These are phyloP conservation scores for Tenebrio molitor DNA, from an alignment of 1,140 invertebrate genomes.

Conservation along the genomic window DNA sequence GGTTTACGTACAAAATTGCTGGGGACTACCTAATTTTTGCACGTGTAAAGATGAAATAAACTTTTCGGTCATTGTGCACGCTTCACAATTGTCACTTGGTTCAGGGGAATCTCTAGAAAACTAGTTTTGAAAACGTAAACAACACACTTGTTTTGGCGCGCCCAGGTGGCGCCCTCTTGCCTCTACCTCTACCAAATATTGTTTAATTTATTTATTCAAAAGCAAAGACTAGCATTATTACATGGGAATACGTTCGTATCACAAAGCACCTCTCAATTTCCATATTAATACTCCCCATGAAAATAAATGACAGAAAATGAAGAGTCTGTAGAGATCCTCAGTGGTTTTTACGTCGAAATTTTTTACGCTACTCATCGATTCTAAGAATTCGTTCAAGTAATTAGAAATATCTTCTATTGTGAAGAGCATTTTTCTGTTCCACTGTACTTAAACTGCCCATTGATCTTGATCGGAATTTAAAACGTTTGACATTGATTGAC, in stretches of 20 bases:
- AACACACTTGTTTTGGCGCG: neutral
- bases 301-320: conserved; percentile 61
- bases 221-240: neutral
- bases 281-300: conserved; percentile 58
- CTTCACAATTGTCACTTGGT: neutral
- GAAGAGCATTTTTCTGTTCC: no score
- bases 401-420: no score
- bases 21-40: conserved; percentile 62
- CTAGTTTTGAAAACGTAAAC: neutral
- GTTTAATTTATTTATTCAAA: neutral
- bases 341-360: conserved; percentile 57
- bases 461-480: no score
- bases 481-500: no score
- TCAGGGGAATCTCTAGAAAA: neutral
- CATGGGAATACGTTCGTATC: neutral
- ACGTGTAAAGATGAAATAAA: conserved; percentile 60
- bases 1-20: conserved; percentile 22
- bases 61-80: conserved; percentile 53
- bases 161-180: neutral
- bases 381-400: no score
- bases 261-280: conserved; percentile 50
- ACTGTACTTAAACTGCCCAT: no score
- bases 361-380: no score
- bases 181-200: neutral
- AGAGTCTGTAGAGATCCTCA: conserved; percentile 60